Conservation (phyloP, 2,113 vertebrate genomes). For the Clarias macrocephalus region DNA sequence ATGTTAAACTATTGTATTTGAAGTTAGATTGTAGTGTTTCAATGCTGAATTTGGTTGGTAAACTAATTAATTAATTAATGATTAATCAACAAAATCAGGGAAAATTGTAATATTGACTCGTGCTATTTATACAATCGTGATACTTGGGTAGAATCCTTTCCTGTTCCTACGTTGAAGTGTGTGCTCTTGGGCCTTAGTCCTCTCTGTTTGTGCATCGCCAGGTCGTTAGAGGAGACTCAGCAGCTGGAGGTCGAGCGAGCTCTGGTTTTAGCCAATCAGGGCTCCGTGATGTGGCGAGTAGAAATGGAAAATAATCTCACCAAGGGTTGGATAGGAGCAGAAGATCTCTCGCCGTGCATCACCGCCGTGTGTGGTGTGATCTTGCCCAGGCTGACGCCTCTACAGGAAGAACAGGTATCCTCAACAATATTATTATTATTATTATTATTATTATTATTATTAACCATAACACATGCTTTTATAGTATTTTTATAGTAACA, state of each 20-base stretch:
- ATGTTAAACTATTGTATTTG: too few species aligned
- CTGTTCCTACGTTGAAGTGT: not conserved
- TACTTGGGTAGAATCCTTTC: too few species aligned
- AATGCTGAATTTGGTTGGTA: too few species aligned
- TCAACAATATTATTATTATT: too few species aligned
- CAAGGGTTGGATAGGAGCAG: conserved; percentile 79
- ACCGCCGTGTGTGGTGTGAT: conserved; percentile 88
- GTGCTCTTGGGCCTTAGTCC: not conserved
- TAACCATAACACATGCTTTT: too few species aligned
- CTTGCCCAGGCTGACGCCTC: conserved; percentile 71
- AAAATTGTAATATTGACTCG: too few species aligned
- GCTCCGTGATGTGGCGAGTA: conserved; percentile 78
- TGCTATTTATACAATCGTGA: too few species aligned
- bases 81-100: too few species aligned
- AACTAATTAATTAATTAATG: too few species aligned
- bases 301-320: conserved; percentile 74
- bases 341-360: conserved; percentile 83
- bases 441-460: too few species aligned
- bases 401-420: conserved; percentile 72
- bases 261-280: conserved; percentile 84
- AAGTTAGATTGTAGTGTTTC: too few species aligned
- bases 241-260: conserved; percentile 83
- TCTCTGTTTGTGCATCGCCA: conserved; percentile 48
- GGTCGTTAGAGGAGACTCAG: conserved; percentile 86
- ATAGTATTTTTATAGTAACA: not conserved